Conservation (phyloP, 2,888 invertebrate genomes). For the Galeopsomyia nigrocyanea region DNA sequence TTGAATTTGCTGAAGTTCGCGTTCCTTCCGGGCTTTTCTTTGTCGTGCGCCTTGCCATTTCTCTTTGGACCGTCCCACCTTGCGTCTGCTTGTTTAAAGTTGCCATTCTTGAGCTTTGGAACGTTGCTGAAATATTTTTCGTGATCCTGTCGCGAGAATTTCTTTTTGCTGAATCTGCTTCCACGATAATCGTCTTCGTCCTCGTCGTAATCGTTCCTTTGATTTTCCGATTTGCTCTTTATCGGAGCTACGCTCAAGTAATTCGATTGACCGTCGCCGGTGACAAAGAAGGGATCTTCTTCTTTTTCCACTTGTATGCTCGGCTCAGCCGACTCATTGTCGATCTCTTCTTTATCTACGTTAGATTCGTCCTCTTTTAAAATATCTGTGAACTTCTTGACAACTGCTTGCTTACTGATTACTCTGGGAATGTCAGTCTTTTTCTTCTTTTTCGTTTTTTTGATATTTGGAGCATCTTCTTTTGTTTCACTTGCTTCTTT, state of each 20-base stretch:
- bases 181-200: slow-evolving; percentile 19
- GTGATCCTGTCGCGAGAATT: slow-evolving; percentile 36
- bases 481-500: slow-evolving; percentile 19
- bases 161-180: slow-evolving; percentile 15
- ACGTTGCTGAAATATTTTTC: slow-evolving; percentile 51
- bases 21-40: not conserved
- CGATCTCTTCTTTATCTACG: slow-evolving; percentile 5
- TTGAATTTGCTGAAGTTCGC: slow-evolving; percentile 6
- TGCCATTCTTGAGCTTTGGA: slow-evolving; percentile 33
- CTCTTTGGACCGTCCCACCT: slow-evolving; percentile 13
- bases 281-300: slow-evolving; percentile 60
- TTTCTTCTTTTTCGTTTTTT: slow-evolving; percentile 26
- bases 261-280: slow-evolving; percentile 51
- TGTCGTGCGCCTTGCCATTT: not conserved
- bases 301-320: slow-evolving; percentile 47
- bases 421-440: slow-evolving; percentile 9
- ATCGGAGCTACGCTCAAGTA: slow-evolving; percentile 55
- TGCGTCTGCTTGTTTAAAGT: slow-evolving; percentile 5
- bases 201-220: slow-evolving; percentile 34
- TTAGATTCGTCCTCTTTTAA: slow-evolving; percentile 47
- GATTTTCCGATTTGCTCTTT: slow-evolving; percentile 37
- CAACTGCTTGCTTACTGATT: slow-evolving; percentile 56
- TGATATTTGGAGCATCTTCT: slow-evolving; percentile 43
- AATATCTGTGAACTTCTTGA: slow-evolving; percentile 58
- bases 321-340: not conserved